Evolutionary conservation across 1,140 invertebrate species (phyloP).

Genomic region (Drosophila lacertosa): DNA sequence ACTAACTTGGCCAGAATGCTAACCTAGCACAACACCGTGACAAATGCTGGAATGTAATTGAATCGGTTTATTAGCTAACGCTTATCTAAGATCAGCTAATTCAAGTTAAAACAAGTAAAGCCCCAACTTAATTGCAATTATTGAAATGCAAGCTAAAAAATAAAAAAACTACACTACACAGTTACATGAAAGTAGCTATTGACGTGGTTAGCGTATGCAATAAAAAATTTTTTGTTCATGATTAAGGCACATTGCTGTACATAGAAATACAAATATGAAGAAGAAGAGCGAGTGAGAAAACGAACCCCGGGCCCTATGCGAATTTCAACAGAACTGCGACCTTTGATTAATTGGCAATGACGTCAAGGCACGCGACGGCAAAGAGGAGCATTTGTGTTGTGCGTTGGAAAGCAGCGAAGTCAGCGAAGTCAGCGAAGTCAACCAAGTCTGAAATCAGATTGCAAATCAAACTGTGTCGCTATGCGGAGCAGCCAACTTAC

Average conservation of each 20-base stretch:
- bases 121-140: slow-evolving; percentile 21
- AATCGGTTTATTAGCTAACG: slow-evolving; percentile 10
- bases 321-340: slow-evolving; percentile 47
- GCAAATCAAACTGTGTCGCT: slow-evolving; percentile 50
- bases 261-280: background rate
- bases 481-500: slow-evolving; percentile 55
- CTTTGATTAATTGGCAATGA: slow-evolving; percentile 53
- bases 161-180: background rate
- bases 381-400: slow-evolving; percentile 41
- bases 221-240: background rate
- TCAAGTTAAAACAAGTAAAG: slow-evolving; percentile 13
- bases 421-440: background rate
- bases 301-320: slow-evolving; percentile 21
- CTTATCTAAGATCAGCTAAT: slow-evolving; percentile 11
- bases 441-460: slow-evolving; percentile 33
- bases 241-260: background rate
- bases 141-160: background rate
- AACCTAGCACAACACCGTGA: slow-evolving; percentile 56
- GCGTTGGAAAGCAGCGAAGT: slow-evolving; percentile 29
- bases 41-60: slow-evolving; percentile 17
- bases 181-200: slow-evolving; percentile 7
- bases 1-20: no score
- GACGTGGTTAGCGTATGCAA: slow-evolving; percentile 6
- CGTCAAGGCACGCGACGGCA: slow-evolving; percentile 76
- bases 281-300: background rate